Conservation (phyloP, 2,797 vertebrate genomes). For the Limnodromus scolopaceus region DNA sequence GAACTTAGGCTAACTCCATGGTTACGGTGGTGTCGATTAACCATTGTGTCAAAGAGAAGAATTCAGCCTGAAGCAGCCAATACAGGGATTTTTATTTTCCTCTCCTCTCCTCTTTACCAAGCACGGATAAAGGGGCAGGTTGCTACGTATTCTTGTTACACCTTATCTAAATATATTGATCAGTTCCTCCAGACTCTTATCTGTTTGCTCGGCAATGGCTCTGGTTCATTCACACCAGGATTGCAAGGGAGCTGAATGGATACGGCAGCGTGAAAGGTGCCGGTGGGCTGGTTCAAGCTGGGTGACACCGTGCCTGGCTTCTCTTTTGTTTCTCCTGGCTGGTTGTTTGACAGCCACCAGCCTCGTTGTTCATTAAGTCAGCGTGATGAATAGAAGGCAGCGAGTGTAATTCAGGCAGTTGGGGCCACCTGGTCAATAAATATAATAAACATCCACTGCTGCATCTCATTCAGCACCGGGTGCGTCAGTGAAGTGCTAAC, state of each 20-base stretch:
- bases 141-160: conserved; percentile 51
- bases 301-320: conserved; percentile 1
- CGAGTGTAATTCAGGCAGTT: background rate
- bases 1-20: conserved; percentile 27
- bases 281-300: background rate
- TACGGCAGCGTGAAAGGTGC: background rate
- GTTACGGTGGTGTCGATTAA: conserved; percentile 19
- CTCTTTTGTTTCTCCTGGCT: conserved; percentile 53
- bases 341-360: conserved; percentile 30
- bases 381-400: background rate
- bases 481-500: background rate
- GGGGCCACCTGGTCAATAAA: conserved; percentile 27
- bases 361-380: conserved; percentile 6
- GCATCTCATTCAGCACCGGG: background rate
- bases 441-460: background rate
- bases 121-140: background rate
- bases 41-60: conserved; percentile 5
- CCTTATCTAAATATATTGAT: conserved; percentile 64
- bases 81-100: conserved; percentile 30
- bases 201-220: conserved; percentile 55
- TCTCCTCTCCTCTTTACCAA: background rate
- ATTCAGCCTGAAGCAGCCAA: background rate
- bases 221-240: conserved; percentile 33
- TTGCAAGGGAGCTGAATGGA: conserved; percentile 40
- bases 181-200: conserved; percentile 53